Percentiles rank a stretch among this genome's conserved stretches.
These are phyloP conservation scores for Talpa occidentalis DNA, from an alignment of 2,113 vertebrate species.

Conservation along the genomic window DNA sequence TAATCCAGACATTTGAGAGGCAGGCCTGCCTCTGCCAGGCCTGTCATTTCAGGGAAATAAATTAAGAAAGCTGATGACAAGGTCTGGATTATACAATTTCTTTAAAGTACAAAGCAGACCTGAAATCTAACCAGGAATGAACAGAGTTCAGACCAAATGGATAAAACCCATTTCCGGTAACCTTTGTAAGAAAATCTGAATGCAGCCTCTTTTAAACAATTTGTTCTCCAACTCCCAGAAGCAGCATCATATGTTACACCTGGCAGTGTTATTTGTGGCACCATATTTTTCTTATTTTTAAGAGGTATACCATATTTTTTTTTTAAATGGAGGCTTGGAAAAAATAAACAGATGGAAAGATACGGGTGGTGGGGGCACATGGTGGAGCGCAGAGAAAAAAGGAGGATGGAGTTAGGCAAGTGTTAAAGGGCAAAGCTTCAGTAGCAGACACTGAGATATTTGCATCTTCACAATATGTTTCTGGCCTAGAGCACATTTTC, in stretches of 20 bases:
- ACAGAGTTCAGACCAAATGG: conserved; percentile 71
- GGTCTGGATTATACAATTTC: conserved; percentile 87
- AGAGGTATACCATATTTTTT: conserved; percentile 82
- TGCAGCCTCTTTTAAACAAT: conserved; percentile 53
- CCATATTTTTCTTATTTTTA: conserved; percentile 85
- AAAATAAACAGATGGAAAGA: conserved; percentile 87
- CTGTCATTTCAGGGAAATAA: conserved; percentile 90
- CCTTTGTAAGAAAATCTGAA: conserved; percentile 83
- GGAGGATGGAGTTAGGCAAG: conserved; percentile 83
- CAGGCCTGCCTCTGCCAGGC: conserved; percentile 86
- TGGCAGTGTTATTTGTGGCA: conserved; percentile 82
- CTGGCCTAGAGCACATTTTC: conserved; percentile 86
- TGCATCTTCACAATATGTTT: conserved; percentile 90
- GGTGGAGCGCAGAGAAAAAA: conserved; percentile 54
- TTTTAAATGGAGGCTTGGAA: conserved; percentile 81
- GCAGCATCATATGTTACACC: conserved; percentile 78
- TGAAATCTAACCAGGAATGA: conserved; percentile 83
- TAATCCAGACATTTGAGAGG: conserved; percentile 90
- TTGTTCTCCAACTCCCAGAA: conserved; percentile 61
- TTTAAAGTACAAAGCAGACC: conserved; percentile 84
- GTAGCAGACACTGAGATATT: conserved; percentile 86
- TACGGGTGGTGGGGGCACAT: conserved; percentile 44
- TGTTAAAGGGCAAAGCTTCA: conserved; percentile 88
- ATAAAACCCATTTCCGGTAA: conserved; percentile 82
- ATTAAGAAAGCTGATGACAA: conserved; percentile 89